phyloP scores from a whole-genome alignment of 2,113 vertebrate genomes.

The Lepisosteus oculatus region DNA sequence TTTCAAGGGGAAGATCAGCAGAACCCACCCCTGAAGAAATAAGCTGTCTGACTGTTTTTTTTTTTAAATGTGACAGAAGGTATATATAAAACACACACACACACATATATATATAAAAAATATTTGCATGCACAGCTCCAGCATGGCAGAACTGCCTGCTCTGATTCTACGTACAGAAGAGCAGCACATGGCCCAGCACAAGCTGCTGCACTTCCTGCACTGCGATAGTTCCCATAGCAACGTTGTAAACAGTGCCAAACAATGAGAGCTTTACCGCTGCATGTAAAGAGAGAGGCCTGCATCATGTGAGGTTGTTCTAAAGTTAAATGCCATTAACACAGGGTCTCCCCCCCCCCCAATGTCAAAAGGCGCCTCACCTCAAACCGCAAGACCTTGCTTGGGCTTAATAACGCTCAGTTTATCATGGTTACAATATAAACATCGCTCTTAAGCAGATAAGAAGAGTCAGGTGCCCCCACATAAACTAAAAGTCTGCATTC shows the following conservation, averaged over 20 bases:
- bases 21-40: too few relatives aligned
- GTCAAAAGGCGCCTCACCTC: not conserved
- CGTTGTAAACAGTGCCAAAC: slow-evolving; percentile 18
- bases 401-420: not conserved
- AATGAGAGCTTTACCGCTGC: not conserved
- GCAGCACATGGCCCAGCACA: not conserved
- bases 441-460: not conserved
- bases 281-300: not conserved
- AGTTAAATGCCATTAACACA: slow-evolving; percentile 5
- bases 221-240: slow-evolving; percentile 18
- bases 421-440: not conserved
- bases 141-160: too few relatives aligned
- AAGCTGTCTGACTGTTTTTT: too few relatives aligned
- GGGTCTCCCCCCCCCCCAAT: not conserved
- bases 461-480: too few relatives aligned
- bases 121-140: too few relatives aligned
- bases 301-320: not conserved
- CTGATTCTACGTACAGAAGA: too few relatives aligned
- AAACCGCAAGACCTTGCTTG: not conserved
- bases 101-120: too few relatives aligned
- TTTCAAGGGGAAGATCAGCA: too few relatives aligned
- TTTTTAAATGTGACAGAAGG: too few relatives aligned
- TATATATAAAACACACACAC: too few relatives aligned
- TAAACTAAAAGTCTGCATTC: too few relatives aligned
- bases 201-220: slow-evolving; percentile 13